phyloP scores from a whole-genome alignment of 2,113 vertebrate genomes.

The Mustela nigripes region DNA sequence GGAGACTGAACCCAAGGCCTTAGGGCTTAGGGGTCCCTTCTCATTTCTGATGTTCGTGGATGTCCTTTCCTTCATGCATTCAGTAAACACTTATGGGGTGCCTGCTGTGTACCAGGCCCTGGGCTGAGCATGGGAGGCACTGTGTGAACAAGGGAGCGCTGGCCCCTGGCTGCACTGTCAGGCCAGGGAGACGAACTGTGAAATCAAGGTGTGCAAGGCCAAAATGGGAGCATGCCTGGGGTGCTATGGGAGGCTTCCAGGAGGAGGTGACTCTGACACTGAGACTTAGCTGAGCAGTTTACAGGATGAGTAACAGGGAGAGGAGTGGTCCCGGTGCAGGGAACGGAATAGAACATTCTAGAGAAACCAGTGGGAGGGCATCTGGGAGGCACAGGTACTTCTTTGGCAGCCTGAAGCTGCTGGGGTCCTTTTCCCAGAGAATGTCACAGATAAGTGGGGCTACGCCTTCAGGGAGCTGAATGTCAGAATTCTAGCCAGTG shows the following conservation, averaged over 20 bases:
- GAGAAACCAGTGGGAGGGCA: not conserved
- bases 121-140: not conserved
- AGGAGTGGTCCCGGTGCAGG: not conserved
- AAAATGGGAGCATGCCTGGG: accelerated
- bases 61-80: not conserved
- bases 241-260: not conserved
- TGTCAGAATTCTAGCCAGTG: not conserved
- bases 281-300: not conserved
- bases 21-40: not conserved
- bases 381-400: not conserved
- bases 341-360: not conserved
- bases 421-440: no score
- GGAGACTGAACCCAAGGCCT: not conserved
- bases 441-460: not conserved
- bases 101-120: not conserved
- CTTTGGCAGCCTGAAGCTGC: not conserved
- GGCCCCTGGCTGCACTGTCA: accelerated
- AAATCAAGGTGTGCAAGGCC: not conserved
- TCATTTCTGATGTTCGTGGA: not conserved
- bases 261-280: not conserved
- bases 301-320: not conserved
- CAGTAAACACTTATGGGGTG: not conserved
- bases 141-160: accelerated
- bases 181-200: not conserved
- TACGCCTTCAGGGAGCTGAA: not conserved